phyloP scores from a whole-genome alignment of 2,888 invertebrate genomes.

The Ophion costatus region DNA sequence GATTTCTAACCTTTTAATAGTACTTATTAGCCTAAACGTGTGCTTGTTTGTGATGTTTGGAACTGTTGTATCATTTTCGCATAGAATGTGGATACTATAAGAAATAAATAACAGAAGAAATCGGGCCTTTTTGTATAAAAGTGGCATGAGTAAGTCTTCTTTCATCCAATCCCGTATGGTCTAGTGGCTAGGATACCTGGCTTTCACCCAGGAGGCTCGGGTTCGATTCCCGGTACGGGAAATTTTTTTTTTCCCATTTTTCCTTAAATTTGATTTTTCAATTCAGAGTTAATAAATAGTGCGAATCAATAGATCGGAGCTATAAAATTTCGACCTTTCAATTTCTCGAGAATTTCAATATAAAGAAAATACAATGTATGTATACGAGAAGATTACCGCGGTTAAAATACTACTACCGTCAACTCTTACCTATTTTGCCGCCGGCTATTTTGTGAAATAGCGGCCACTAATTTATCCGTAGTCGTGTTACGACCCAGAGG shows the following conservation, averaged over 20 bases:
- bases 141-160: not conserved
- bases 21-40: too few relatives aligned
- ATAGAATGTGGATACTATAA: too few relatives aligned
- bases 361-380: not conserved
- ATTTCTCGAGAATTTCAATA: not conserved
- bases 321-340: not conserved
- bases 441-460: too few relatives aligned
- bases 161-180: slow-evolving; percentile 82
- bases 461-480: too few relatives aligned
- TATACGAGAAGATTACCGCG: not conserved
- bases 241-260: slow-evolving; percentile 77
- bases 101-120: not conserved
- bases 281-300: not conserved
- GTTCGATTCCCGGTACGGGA: slow-evolving; percentile 87
- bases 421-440: not conserved
- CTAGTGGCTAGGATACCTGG: slow-evolving; percentile 87
- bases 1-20: too few relatives aligned
- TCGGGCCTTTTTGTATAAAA: not conserved
- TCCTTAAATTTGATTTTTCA: not conserved
- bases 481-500: too few relatives aligned
- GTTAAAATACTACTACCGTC: not conserved
- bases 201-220: slow-evolving; percentile 87
- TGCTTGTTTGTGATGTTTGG: too few relatives aligned
- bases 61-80: too few relatives aligned
- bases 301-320: not conserved